These are phyloP conservation scores for Rhinolophus ferrumequinum DNA, from an alignment of 2,113 vertebrate species.

Conservation along the genomic window DNA sequence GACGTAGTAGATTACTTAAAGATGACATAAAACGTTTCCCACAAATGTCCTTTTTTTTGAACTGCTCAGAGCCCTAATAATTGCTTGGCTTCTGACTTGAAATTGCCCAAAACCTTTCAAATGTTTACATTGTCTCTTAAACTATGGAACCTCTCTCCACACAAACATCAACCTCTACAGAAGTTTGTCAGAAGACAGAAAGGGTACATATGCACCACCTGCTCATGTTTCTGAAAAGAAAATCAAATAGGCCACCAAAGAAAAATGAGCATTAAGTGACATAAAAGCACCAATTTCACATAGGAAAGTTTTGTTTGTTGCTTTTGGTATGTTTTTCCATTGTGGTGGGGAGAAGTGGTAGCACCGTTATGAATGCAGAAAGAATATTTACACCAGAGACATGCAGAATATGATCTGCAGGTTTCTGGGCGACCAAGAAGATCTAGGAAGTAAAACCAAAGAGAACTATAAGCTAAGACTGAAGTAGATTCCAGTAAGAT, in stretches of 20 bases:
- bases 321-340: neutral
- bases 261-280: neutral
- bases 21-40: neutral
- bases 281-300: neutral
- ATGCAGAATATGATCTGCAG: neutral
- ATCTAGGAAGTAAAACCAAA: neutral
- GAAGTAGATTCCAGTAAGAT: neutral
- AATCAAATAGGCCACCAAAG: neutral
- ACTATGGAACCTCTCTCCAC: neutral
- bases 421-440: neutral
- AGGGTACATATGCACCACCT: neutral
- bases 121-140: slow-evolving; percentile 12
- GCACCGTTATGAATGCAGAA: neutral
- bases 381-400: neutral
- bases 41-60: slow-evolving; percentile 26
- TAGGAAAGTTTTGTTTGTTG: neutral
- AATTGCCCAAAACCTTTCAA: neutral
- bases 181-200: neutral
- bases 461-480: neutral
- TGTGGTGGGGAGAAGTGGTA: neutral
- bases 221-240: slow-evolving; percentile 24
- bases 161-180: neutral
- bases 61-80: neutral
- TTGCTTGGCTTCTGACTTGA: neutral
- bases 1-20: neutral